A percentile compares a stretch with the other conserved stretches of the same genome.
These are phyloP conservation scores for Siphamia tubifer DNA, from an alignment of 2,113 vertebrate species.

Conservation along the genomic window DNA sequence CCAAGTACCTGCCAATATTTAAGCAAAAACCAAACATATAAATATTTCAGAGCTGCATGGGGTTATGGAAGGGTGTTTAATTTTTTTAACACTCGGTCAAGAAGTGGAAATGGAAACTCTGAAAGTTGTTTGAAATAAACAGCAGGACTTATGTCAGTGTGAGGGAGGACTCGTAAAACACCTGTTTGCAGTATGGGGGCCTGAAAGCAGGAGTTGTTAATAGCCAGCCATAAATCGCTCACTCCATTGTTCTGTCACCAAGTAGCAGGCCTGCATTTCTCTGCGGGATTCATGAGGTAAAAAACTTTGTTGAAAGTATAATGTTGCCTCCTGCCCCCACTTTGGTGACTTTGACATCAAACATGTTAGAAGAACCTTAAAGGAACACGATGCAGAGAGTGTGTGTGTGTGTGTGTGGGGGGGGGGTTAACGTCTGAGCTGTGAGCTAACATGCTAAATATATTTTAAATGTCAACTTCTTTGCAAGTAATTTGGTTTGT, in stretches of 20 bases:
- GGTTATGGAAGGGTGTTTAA: too few relatives aligned
- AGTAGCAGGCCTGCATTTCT: slow-evolving; percentile 66
- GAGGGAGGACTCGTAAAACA: slow-evolving; percentile 70
- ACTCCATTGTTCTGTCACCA: slow-evolving; percentile 78
- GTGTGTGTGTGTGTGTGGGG: too few relatives aligned
- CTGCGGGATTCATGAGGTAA: slow-evolving; percentile 47
- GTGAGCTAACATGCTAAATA: slow-evolving; percentile 34
- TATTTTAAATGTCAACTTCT: slow-evolving; percentile 25
- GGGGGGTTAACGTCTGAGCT: slow-evolving; percentile 28
- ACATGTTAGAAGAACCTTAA: too few relatives aligned
- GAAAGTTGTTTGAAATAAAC: slow-evolving; percentile 48
- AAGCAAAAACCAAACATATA: too few relatives aligned
- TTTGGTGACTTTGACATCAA: slow-evolving; percentile 23
- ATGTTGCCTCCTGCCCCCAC: background rate
- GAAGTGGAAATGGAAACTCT: slow-evolving; percentile 22
- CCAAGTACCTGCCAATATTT: too few relatives aligned
- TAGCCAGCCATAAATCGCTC: slow-evolving; percentile 76
- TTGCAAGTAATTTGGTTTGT: slow-evolving; percentile 29
- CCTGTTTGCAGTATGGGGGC: slow-evolving; percentile 73
- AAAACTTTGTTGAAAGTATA: slow-evolving; percentile 53
- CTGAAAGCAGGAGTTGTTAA: slow-evolving; percentile 73
- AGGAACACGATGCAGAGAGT: background rate
- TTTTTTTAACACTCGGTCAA: slow-evolving; percentile 35
- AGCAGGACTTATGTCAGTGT: slow-evolving; percentile 44
- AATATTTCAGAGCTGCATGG: too few relatives aligned